These are phyloP conservation scores for Antigone vipio DNA, from an alignment of 2,113 vertebrate genomes.

Conservation along the genomic window DNA sequence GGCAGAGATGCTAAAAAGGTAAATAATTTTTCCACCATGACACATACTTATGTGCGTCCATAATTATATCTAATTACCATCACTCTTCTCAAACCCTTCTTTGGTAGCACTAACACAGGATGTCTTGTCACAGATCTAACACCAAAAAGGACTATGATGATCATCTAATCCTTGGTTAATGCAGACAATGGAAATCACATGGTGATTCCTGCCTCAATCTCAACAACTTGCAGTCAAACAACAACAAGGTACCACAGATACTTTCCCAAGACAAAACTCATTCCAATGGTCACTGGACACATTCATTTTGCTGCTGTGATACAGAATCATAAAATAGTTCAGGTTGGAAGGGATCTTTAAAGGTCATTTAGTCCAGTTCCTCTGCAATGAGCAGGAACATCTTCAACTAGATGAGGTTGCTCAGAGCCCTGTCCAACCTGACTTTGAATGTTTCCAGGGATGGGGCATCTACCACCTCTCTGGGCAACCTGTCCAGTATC, in stretches of 20 bases:
- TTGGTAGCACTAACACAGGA: not conserved
- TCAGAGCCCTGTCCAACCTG: too few species aligned
- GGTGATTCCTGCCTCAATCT: not conserved
- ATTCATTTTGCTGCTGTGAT: not conserved
- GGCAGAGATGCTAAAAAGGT: not conserved
- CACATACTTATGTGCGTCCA: not conserved
- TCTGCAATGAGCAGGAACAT: too few species aligned
- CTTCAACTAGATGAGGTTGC: too few species aligned
- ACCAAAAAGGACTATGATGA: not conserved
- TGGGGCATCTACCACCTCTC: too few species aligned
- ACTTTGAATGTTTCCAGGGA: too few species aligned
- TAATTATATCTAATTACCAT: not conserved
- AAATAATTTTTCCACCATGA: not conserved
- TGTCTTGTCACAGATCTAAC: not conserved
- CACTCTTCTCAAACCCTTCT: not conserved
- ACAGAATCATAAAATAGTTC: not conserved
- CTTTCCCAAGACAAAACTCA: not conserved
- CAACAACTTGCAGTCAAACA: not conserved
- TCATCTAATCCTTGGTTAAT: not conserved
- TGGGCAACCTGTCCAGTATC: too few species aligned
- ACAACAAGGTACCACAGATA: not conserved
- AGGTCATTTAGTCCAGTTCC: too few species aligned
- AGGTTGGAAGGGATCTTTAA: too few species aligned
- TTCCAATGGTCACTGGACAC: not conserved
- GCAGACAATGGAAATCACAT: not conserved